These are phyloP conservation scores for Doris montereyensis DNA, from an alignment of 2,888 invertebrate species.

Conservation along the genomic window DNA sequence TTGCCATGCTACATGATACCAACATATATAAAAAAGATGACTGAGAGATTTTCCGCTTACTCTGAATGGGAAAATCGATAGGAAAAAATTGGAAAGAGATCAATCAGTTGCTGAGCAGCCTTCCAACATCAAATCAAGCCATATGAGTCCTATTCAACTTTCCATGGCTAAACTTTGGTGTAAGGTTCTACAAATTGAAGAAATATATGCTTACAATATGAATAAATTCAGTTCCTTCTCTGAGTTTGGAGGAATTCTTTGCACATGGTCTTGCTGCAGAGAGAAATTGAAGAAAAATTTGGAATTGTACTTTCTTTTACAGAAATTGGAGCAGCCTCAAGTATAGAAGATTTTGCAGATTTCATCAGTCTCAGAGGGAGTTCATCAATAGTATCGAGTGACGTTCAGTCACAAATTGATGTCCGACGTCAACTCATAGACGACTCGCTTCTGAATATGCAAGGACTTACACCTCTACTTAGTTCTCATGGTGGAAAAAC, in stretches of 20 bases:
- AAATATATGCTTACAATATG: constrained; percentile 47
- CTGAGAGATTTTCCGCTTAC: constrained; percentile 51
- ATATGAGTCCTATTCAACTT: constrained; percentile 53
- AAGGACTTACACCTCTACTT: not conserved
- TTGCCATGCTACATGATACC: constrained; percentile 59
- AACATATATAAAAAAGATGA: constrained; percentile 51
- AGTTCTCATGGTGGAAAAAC: too few species aligned
- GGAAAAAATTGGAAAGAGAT: constrained; percentile 50
- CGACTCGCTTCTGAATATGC: constrained; percentile 43
- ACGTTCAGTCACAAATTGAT: not conserved
- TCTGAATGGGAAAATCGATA: constrained; percentile 54
- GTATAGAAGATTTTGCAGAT: constrained; percentile 54
- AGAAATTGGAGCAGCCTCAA: constrained; percentile 53
- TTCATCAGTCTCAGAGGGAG: constrained; percentile 46
- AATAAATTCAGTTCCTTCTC: constrained; percentile 55
- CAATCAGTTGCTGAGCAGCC: constrained; percentile 48
- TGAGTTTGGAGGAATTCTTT: constrained; percentile 61
- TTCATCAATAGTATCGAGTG: not conserved
- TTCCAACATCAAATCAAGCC: constrained; percentile 44
- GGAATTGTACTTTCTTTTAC: constrained; percentile 50
- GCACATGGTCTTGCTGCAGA: constrained; percentile 52
- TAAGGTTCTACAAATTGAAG: constrained; percentile 50
- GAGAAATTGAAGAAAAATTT: constrained; percentile 51
- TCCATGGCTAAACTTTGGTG: constrained; percentile 52
- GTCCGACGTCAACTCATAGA: constrained; percentile 40